Percentiles rank a stretch among this genome's conserved stretches.
Conservation (phyloP, 2,888 invertebrate genomes). For the Conops quadrifasciatus region DNA sequence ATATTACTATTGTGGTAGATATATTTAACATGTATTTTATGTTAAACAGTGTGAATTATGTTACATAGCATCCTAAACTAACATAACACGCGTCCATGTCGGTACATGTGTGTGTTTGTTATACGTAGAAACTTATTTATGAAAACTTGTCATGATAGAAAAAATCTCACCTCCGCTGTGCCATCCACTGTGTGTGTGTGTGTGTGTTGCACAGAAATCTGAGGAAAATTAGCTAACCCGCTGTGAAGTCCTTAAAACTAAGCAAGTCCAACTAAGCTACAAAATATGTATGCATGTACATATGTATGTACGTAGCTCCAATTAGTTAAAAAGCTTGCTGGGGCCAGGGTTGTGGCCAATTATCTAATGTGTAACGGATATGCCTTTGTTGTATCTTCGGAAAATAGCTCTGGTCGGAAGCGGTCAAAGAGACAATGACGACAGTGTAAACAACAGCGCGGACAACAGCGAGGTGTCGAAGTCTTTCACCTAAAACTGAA, state of each 20-base stretch:
- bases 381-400: conserved; percentile 10
- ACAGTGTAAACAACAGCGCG: conserved; percentile 5
- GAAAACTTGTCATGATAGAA: too few relatives aligned
- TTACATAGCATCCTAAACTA: too few relatives aligned
- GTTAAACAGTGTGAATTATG: too few relatives aligned
- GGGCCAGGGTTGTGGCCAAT: conserved; percentile 24
- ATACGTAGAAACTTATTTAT: too few relatives aligned
- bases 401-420: too few relatives aligned
- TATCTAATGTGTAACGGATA: conserved; percentile 36
- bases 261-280: neutral
- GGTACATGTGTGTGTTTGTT: too few relatives aligned
- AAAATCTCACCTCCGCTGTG: too few relatives aligned
- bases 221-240: neutral
- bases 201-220: too few relatives aligned
- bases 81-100: too few relatives aligned
- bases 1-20: too few relatives aligned
- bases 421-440: neutral
- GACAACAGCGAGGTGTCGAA: conserved; percentile 24
- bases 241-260: conserved; percentile 20
- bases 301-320: conserved; percentile 7
- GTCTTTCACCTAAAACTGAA: conserved; percentile 27
- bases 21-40: too few relatives aligned
- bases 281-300: neutral
- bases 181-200: too few relatives aligned
- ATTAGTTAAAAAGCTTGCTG: conserved; percentile 31